A percentile compares a stretch with the other conserved stretches of the same genome.
Evolutionary conservation across 2,113 vertebrate species (phyloP).

Genomic region (Azemiops feae): DNA sequence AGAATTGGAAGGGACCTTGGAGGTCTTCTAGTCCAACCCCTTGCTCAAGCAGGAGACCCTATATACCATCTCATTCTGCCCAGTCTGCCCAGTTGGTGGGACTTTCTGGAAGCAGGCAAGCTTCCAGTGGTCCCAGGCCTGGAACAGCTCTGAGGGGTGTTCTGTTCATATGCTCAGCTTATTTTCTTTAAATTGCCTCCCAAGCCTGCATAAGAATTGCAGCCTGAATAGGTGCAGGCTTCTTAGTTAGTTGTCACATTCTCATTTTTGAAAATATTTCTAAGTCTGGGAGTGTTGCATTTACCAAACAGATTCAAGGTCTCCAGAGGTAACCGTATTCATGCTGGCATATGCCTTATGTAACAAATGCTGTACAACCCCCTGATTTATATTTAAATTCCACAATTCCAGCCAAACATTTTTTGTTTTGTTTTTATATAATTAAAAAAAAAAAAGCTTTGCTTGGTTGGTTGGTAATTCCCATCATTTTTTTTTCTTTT

Average conservation of each 20-base stretch:
- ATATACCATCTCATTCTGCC: background rate
- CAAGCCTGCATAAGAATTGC: background rate
- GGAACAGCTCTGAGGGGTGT: background rate
- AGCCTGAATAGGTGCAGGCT: background rate
- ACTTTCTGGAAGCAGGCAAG: background rate
- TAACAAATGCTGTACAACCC: background rate
- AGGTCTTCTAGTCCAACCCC: background rate
- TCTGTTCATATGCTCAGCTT: background rate
- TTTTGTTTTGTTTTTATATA: background rate
- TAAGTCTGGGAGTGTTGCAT: background rate
- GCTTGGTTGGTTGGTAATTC: background rate
- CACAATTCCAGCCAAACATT: background rate
- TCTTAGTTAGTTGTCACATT: background rate
- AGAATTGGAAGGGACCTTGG: background rate
- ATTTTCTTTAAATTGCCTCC: background rate
- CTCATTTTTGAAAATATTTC: background rate
- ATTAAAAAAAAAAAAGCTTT: background rate
- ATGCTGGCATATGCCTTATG: background rate
- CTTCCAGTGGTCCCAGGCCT: background rate
- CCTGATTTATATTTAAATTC: background rate
- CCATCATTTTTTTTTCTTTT: background rate
- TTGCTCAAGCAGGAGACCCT: background rate
- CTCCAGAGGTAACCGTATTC: background rate
- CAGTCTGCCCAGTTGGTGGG: background rate
- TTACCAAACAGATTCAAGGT: background rate